A percentile compares a stretch with the other conserved stretches of the same genome.
Evolutionary conservation across 2,113 vertebrate species (phyloP).

Genomic region (Romanogobio albipinnatus): DNA sequence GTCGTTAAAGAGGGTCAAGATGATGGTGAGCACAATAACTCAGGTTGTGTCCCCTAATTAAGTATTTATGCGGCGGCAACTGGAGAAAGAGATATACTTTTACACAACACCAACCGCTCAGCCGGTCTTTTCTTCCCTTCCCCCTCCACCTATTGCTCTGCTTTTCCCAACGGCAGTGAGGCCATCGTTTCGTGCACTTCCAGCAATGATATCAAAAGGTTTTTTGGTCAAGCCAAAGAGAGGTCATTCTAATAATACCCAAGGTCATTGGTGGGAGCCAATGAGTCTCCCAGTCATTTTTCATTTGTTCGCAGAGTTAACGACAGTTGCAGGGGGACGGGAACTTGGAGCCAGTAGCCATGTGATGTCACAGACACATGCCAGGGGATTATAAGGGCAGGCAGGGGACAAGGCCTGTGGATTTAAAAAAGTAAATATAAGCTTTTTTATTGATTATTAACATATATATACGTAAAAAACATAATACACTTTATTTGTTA

Average conservation of each 20-base stretch:
- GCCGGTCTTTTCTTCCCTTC: conserved; percentile 31
- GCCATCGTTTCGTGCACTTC: conserved; percentile 71
- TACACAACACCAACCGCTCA: conserved; percentile 71
- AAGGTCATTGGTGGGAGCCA: conserved; percentile 84
- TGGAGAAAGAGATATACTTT: conserved; percentile 69
- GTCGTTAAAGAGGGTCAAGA: conserved; percentile 66
- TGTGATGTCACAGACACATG: conserved; percentile 86
- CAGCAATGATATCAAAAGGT: conserved; percentile 83
- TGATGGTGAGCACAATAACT: conserved; percentile 63
- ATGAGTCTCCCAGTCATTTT: conserved; percentile 87
- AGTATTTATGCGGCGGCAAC: conserved; percentile 75
- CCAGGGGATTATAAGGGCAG: conserved; percentile 84
- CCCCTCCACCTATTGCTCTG: conserved; percentile 61
- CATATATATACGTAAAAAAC: not conserved
- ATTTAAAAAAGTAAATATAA: conserved; percentile 66
- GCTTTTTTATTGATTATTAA: not conserved
- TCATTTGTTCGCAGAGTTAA: conserved; percentile 86
- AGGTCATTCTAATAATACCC: conserved; percentile 89
- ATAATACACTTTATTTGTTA: too few species aligned
- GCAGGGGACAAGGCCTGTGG: conserved; percentile 80
- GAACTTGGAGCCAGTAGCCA: conserved; percentile 80
- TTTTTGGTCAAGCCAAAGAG: conserved; percentile 82
- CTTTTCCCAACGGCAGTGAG: conserved; percentile 63
- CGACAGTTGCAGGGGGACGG: conserved; percentile 83
- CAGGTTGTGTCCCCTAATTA: conserved; percentile 72